Conservation (phyloP, 2,888 invertebrate species). For the Leptopilina syphax region DNA sequence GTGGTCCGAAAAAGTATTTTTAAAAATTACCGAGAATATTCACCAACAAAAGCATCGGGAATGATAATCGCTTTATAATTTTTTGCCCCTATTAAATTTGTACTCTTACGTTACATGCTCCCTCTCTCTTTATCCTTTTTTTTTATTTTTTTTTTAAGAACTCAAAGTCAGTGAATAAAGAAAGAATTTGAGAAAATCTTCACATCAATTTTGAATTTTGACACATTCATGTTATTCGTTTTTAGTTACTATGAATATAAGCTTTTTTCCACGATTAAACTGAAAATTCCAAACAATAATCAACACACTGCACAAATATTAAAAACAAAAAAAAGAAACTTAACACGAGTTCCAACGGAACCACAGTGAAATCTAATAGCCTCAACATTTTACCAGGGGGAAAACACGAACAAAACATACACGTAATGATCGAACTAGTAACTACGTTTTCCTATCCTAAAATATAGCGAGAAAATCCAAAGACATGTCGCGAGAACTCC, state of each 20-base stretch:
- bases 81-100: constrained; percentile 40
- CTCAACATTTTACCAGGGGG: constrained; percentile 76
- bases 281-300: constrained; percentile 61
- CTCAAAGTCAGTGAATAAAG: constrained; percentile 71
- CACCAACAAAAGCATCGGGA: constrained; percentile 22
- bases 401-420: constrained; percentile 76
- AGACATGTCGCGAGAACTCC: constrained; percentile 65
- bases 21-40: constrained; percentile 26
- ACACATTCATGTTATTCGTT: constrained; percentile 68
- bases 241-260: constrained; percentile 67
- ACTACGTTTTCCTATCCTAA: constrained; percentile 70
- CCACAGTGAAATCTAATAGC: constrained; percentile 73
- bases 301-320: constrained; percentile 59
- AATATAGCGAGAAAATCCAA: constrained; percentile 75
- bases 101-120: constrained; percentile 68
- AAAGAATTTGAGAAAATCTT: constrained; percentile 70
- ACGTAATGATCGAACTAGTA: constrained; percentile 73
- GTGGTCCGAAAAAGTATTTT: constrained; percentile 31
- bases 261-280: constrained; percentile 55
- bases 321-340: constrained; percentile 64
- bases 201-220: constrained; percentile 76
- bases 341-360: constrained; percentile 69
- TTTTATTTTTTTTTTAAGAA: constrained; percentile 61
- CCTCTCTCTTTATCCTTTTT: constrained; percentile 66
- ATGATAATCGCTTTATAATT: constrained; percentile 20